These are phyloP conservation scores for Enoplosus armatus DNA, from an alignment of 2,797 vertebrate genomes.

Conservation along the genomic window DNA sequence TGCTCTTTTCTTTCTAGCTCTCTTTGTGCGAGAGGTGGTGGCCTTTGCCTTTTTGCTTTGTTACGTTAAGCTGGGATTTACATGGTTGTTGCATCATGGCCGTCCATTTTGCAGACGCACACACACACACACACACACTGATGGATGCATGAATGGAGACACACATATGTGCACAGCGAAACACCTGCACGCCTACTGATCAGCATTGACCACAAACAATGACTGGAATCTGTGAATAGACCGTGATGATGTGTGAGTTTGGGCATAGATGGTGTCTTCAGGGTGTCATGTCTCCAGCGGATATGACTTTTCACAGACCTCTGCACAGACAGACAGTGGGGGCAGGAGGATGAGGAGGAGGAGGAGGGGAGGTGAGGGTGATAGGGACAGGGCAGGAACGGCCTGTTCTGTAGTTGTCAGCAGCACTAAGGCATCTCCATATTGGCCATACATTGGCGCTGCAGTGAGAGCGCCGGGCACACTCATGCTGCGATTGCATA, in stretches of 20 bases:
- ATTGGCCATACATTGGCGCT: slow-evolving; percentile 72
- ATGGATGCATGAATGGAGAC: slow-evolving; percentile 53
- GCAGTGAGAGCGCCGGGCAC: slow-evolving; percentile 75
- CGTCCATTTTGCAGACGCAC: slow-evolving; percentile 56
- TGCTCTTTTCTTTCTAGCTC: background rate
- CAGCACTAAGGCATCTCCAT: slow-evolving; percentile 67
- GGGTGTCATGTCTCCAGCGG: slow-evolving; percentile 37
- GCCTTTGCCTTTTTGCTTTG: slow-evolving; percentile 40
- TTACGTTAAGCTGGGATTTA: slow-evolving; percentile 55
- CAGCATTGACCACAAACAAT: slow-evolving; percentile 1
- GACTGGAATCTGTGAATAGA: slow-evolving; percentile 16
- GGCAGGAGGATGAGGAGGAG: slow-evolving; percentile 1
- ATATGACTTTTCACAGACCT: slow-evolving; percentile 71
- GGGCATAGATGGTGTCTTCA: slow-evolving; percentile 34
- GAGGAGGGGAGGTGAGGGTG: too few relatives aligned
- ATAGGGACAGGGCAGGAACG: slow-evolving; percentile 55
- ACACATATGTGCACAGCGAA: background rate
- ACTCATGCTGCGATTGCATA: slow-evolving; percentile 85
- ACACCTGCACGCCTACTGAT: slow-evolving; percentile 1
- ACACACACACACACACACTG: slow-evolving; percentile 15
- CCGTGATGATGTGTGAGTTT: slow-evolving; percentile 13
- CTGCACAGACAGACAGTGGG: slow-evolving; percentile 41
- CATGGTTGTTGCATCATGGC: slow-evolving; percentile 72
- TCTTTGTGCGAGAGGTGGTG: slow-evolving; percentile 4
- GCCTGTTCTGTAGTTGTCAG: slow-evolving; percentile 79